Base-by-base conservation (phyloP, 2,797 vertebrate genomes). In the Mormyrops boulengeri region DNA sequence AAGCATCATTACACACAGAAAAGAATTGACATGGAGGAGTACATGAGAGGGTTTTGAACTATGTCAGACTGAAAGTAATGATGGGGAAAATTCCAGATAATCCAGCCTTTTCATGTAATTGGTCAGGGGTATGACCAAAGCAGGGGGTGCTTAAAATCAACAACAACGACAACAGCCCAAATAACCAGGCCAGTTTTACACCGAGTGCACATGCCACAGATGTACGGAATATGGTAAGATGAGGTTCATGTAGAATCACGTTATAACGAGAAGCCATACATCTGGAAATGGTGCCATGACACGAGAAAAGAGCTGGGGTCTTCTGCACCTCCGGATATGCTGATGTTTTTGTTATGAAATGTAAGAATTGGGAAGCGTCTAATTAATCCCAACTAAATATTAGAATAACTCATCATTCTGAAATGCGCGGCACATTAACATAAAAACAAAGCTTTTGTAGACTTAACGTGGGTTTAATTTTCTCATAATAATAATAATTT, bases 11-110 rank as follows among this genome's bases (percentile, higher is more conserved):
- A 57, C 53, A 30, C 86, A 41, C 12, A 80, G 77, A 90, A 93
- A 94, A 94, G 90, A 92, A 94, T 95, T 86, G 91, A 73, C 80
- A 88, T 90, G 93, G 41, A 17, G 19, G 66, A 44, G 49, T 26
- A 62, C 80, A 89, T 90, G 93, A 50, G 19, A 22, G 82, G 53
- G 60, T 69, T 89, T 69, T 19, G 49, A 41, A 89, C 73, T 62
- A 14, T 9, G 85, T 55, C 53, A 87, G 26, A 38, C 3, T 30
- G 52, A 34, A 34, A 57, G 85, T 87, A 87, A 87, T 87, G 85
- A 87, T 41, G 85, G 53, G 19, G 52, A 87, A 87, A 87, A 87
- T 87, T 60, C 30, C 53, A 11, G 86, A 53, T 87, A 87, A 87
- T 87, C 86, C 86, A 60, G 52, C 19, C 8, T 57, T 22, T 57